These are phyloP conservation scores for Chrysolophus pictus DNA, from an alignment of 2,797 vertebrate genomes.

Conservation along the genomic window DNA sequence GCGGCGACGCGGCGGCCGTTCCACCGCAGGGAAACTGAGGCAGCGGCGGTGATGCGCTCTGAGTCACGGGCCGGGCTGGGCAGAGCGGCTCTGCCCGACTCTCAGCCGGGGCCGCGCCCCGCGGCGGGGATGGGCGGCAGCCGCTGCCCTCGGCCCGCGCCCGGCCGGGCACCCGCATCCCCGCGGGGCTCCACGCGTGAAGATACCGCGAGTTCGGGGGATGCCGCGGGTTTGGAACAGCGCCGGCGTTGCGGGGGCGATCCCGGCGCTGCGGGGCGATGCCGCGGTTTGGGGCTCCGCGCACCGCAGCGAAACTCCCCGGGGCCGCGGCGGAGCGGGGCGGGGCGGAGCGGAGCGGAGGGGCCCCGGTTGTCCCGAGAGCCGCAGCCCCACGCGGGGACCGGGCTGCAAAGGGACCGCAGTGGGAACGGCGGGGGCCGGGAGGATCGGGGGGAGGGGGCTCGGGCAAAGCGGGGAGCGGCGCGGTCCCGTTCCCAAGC, in stretches of 20 bases:
- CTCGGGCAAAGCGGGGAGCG: neutral
- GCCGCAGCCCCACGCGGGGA: neutral
- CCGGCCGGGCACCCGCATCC: neutral
- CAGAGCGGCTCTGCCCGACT: slow-evolving; percentile 31
- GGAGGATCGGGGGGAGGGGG: too few relatives aligned
- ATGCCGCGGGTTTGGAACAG: neutral
- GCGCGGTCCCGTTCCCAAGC: neutral
- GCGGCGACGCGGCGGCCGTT: slow-evolving; percentile 59
- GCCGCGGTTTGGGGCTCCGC: neutral
- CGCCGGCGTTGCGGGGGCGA: neutral
- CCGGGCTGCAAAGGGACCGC: neutral
- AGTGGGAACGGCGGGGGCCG: neutral
- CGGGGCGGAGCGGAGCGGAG: neutral
- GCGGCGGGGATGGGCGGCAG: neutral
- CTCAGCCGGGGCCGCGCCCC: slow-evolving; percentile 49
- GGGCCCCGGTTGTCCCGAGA: neutral
- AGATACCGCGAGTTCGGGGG: neutral
- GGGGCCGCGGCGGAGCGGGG: neutral
- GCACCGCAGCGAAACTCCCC: slow-evolving; percentile 6
- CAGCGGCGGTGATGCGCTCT: slow-evolving; percentile 63
- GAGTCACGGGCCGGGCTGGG: slow-evolving; percentile 59
- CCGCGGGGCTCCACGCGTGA: too few relatives aligned
- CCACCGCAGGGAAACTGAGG: slow-evolving; percentile 84
- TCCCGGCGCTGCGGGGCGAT: neutral
- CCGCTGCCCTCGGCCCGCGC: neutral